Percentiles rank a stretch among this genome's conserved stretches.
Conservation (phyloP, 2,113 vertebrate species). For the Theropithecus gelada region DNA sequence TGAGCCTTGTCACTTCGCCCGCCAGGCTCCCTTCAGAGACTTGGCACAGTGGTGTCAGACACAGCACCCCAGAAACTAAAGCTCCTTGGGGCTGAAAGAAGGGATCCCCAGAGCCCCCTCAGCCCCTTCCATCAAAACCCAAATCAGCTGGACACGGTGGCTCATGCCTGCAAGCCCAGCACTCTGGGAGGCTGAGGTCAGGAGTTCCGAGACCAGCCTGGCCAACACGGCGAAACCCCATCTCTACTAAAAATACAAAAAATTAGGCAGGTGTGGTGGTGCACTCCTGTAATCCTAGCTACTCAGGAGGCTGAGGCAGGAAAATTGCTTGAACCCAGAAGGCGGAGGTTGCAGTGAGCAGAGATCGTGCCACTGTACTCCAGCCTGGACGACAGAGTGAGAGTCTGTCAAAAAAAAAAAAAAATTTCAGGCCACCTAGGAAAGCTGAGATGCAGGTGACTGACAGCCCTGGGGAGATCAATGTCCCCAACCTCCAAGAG, state of each 20-base stretch:
- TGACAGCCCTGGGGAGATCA: neutral
- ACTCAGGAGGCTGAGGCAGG: neutral
- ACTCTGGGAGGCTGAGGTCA: neutral
- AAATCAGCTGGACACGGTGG: neutral
- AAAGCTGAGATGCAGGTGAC: neutral
- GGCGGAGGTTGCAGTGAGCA: neutral
- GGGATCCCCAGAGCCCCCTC: neutral
- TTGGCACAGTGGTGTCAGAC: neutral
- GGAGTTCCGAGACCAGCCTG: neutral
- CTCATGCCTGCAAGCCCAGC: neutral
- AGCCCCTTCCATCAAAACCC: neutral
- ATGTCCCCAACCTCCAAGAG: too few relatives aligned
- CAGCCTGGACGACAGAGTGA: neutral
- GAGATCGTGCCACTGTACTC: neutral
- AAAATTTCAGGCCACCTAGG: neutral
- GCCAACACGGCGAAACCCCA: neutral
- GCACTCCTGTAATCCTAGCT: neutral
- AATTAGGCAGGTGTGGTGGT: neutral
- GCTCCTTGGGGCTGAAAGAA: neutral
- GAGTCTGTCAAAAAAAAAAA: neutral
- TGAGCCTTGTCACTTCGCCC: fast-evolving
- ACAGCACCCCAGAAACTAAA: neutral
- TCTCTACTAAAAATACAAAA: neutral
- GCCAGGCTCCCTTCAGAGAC: neutral
- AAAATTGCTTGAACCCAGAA: neutral